A percentile compares a stretch with the other conserved stretches of the same genome.
These are phyloP conservation scores for Argya squamiceps DNA, from an alignment of 2,797 vertebrate species.

Conservation along the genomic window DNA sequence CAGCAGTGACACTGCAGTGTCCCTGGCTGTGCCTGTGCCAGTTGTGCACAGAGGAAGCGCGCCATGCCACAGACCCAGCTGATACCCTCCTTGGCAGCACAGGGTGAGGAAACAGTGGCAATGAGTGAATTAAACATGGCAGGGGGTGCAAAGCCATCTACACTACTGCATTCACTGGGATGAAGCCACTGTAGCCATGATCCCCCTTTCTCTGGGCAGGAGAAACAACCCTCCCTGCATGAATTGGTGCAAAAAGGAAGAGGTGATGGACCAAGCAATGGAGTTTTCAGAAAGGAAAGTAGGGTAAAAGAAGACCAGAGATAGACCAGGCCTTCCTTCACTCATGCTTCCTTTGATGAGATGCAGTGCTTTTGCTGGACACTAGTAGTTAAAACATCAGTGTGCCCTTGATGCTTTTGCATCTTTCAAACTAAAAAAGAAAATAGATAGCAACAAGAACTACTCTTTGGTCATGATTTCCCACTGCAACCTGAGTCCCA, in stretches of 20 bases:
- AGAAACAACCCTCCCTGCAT: background rate
- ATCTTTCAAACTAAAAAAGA: background rate
- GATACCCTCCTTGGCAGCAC: background rate
- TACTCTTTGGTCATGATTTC: background rate
- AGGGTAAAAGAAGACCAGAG: background rate
- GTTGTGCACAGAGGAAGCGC: accelerated
- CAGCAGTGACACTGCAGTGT: background rate
- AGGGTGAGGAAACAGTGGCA: background rate
- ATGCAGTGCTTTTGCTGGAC: background rate
- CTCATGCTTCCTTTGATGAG: background rate
- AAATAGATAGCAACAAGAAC: background rate
- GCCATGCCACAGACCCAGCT: background rate
- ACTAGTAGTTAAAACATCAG: background rate
- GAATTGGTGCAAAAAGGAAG: background rate
- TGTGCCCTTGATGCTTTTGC: background rate
- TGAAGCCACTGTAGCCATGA: background rate
- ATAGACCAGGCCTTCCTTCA: accelerated
- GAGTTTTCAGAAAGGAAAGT: background rate
- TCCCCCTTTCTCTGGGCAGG: background rate
- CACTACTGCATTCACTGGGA: background rate
- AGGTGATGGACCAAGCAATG: accelerated
- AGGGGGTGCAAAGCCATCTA: background rate
- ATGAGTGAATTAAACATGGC: accelerated
- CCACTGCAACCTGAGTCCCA: background rate
- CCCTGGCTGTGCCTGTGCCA: accelerated